A percentile compares a stretch with the other conserved stretches of the same genome.
Evolutionary conservation across 2,888 invertebrate genomes (phyloP).

Genomic region (Phortica magna): DNA sequence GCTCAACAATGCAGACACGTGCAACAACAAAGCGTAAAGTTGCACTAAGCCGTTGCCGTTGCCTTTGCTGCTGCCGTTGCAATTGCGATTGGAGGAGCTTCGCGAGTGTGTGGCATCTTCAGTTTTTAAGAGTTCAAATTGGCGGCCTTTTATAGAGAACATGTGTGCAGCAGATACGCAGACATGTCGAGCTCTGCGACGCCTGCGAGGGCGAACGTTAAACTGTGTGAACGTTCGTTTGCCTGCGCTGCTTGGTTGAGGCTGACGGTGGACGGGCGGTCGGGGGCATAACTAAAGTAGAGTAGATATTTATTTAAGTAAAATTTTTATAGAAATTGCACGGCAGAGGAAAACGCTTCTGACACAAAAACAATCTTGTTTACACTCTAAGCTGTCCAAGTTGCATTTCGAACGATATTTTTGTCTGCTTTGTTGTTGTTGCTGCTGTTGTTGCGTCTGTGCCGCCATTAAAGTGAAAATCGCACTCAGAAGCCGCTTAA

Average conservation of each 20-base stretch:
- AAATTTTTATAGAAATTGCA: slow-evolving; percentile 4
- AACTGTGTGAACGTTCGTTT: background rate
- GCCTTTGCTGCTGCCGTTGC: background rate
- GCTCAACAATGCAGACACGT: slow-evolving; percentile 10
- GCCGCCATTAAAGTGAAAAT: slow-evolving; percentile 11
- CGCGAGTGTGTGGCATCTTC: slow-evolving; percentile 21
- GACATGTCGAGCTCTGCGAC: background rate
- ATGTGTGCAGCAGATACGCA: slow-evolving; percentile 31
- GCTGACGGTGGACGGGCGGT: background rate
- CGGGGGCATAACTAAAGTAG: background rate
- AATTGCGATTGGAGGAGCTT: background rate
- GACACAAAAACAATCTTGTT: slow-evolving; percentile 8
- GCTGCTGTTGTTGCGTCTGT: background rate
- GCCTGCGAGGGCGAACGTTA: background rate
- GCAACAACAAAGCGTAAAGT: slow-evolving; percentile 13
- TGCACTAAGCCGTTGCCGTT: slow-evolving; percentile 1
- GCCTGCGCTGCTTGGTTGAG: background rate
- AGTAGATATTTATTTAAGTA: slow-evolving; percentile 13
- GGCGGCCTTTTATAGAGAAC: slow-evolving; percentile 30
- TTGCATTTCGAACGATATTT: background rate
- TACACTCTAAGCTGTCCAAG: slow-evolving; percentile 31
- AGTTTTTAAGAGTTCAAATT: slow-evolving; percentile 26
- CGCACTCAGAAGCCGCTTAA: slow-evolving; percentile 31
- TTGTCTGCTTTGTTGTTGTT: background rate
- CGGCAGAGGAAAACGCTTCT: slow-evolving; percentile 14